phyloP scores from a whole-genome alignment of 2,113 vertebrate species.

The Oreochromis tanganicae region DNA sequence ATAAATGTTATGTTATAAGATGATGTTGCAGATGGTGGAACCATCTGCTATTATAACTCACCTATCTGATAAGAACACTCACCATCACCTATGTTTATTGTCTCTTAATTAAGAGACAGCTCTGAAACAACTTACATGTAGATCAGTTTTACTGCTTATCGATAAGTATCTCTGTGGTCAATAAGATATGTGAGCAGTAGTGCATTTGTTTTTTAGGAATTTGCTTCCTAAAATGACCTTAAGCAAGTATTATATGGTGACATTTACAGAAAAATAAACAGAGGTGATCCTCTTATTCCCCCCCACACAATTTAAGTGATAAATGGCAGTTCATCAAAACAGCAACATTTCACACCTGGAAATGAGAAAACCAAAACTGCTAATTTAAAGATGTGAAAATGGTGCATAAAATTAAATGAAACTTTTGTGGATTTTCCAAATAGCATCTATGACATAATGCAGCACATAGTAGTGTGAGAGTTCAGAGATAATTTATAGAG shows the following conservation, averaged over 20 bases:
- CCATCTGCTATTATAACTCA: constrained; percentile 61
- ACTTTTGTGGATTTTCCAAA: neutral
- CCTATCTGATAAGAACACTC: constrained; percentile 41
- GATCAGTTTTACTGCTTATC: neutral
- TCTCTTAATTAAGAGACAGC: neutral
- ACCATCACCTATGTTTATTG: neutral
- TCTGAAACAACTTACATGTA: neutral
- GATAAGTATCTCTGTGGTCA: neutral
- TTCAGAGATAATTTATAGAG: neutral
- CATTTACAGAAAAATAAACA: neutral
- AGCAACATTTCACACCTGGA: neutral
- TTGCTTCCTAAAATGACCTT: neutral
- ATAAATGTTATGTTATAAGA: neutral
- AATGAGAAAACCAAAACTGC: neutral
- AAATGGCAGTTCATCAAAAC: neutral
- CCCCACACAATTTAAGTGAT: neutral
- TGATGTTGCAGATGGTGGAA: constrained; percentile 23
- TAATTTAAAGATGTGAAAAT: neutral
- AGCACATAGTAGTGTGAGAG: neutral
- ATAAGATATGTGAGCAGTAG: neutral
- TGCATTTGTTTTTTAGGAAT: neutral
- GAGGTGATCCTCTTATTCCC: neutral
- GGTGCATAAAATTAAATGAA: neutral
- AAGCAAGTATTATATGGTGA: neutral
- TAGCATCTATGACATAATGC: neutral